phyloP scores from a whole-genome alignment of 2,113 vertebrate genomes.

The Empidonax alnorum region DNA sequence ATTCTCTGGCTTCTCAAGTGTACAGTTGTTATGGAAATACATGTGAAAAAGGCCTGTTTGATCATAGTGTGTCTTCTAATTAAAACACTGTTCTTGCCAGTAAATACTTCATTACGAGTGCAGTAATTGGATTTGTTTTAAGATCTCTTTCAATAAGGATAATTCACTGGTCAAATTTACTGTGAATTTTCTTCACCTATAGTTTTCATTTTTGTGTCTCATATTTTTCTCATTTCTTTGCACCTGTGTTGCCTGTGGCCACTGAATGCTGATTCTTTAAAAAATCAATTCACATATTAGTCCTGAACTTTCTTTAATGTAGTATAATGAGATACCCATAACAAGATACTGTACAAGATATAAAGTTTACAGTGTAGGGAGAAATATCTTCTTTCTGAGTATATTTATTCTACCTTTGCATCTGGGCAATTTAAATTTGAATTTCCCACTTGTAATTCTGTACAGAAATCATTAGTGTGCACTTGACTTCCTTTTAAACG shows the following conservation, averaged over 20 bases:
- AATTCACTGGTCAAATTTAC: neutral
- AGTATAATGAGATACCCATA: neutral
- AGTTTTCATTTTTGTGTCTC: neutral
- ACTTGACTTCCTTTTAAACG: neutral
- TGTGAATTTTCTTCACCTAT: neutral
- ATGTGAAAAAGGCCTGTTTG: neutral
- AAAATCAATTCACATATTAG: neutral
- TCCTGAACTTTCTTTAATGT: neutral
- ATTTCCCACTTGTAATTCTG: neutral
- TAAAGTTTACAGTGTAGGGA: neutral
- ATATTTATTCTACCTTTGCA: neutral
- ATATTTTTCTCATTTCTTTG: neutral
- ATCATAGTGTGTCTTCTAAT: neutral
- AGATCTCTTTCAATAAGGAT: neutral
- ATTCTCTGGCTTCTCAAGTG: neutral
- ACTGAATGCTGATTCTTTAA: neutral
- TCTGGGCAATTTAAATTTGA: neutral
- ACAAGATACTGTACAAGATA: accelerated
- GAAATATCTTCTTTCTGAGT: neutral
- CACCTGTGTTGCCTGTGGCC: neutral
- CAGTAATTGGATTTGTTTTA: neutral
- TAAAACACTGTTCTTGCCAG: neutral
- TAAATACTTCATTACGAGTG: neutral
- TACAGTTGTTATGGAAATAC: neutral
- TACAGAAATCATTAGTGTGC: neutral